Base-by-base conservation (phyloP, 1,140 invertebrate species). In the Drusus annulatus region DNA sequence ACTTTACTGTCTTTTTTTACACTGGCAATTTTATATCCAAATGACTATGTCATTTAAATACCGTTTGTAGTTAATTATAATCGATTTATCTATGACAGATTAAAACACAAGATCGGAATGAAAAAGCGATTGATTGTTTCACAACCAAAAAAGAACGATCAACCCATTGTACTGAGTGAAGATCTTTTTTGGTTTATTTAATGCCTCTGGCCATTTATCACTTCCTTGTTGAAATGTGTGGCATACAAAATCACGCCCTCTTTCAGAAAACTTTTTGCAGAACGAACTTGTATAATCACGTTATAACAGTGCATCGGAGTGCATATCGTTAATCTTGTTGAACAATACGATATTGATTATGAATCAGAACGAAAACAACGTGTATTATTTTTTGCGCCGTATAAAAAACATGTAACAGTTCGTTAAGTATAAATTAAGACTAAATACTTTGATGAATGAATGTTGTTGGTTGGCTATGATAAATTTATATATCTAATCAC, bases 51-150 rank as follows among this genome's bases (percentile, higher is more conserved):
- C 56, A 23, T 60, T 60, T 60, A 23, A 23, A 60, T 21, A 5
- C 36, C 36, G 36, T 45, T 45, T 45, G 36, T 21, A 23, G 23
- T 60, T 65, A 65, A 65, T 65, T 65, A 28, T 65, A 65, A 65
- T 65, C 62, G 62, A 65, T 31, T 65, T 65, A 19, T 65, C 16
- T 65, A 65, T 31, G 62, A 65, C 62, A 65, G 21, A 28, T 65
- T 65, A 28, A 65, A 65, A 65, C 25, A n/a, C 28, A n/a, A 25
- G 62, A 65, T 25, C 28, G 7, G 28, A 25, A 65, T 31, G 28
- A 65, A 65, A 65, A 65, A 21, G 28, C 62, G 25, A 65, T 65
- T 65, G 62, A 65, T 65, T 65, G 62, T 65, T 65, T 65, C 62
- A 65, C 16, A 65, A 31, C 25, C 10, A 65, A 65, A 65, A 63